phyloP scores from a whole-genome alignment of 2,888 invertebrate genomes.

The Tetanocera ferruginea region DNA sequence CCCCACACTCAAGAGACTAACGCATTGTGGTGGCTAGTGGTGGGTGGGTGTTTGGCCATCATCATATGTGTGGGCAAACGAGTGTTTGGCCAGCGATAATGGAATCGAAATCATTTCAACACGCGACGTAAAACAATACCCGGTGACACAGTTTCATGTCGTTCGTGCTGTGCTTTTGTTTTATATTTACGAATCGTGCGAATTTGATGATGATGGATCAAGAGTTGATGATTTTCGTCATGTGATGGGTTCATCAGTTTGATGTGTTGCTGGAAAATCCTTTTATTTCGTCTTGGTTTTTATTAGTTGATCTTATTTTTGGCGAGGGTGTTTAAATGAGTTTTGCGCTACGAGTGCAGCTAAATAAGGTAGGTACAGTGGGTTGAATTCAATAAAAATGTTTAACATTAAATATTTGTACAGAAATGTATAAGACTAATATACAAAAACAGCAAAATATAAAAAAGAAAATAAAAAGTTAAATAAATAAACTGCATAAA shows the following conservation, averaged over 20 bases:
- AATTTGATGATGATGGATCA: constrained; percentile 45
- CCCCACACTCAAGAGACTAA: neutral
- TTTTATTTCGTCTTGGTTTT: constrained; percentile 24
- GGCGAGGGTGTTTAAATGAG: neutral
- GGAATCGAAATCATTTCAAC: constrained; percentile 51
- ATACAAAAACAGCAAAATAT: too few species aligned
- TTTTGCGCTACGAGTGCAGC: neutral
- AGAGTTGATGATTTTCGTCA: constrained; percentile 34
- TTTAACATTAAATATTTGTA: neutral
- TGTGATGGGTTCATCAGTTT: constrained; percentile 30
- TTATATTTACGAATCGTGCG: constrained; percentile 30
- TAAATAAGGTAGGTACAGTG: neutral
- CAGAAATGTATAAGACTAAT: too few species aligned
- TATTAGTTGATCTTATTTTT: neutral
- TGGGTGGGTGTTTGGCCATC: neutral
- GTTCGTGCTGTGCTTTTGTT: neutral
- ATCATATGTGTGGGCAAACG: neutral
- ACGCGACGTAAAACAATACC: constrained; percentile 24
- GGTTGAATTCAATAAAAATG: neutral
- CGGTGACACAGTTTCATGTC: constrained; percentile 21
- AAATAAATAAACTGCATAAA: neutral
- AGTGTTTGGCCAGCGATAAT: constrained; percentile 18
- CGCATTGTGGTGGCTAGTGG: neutral
- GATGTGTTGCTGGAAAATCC: constrained; percentile 33
- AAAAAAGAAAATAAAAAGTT: too few species aligned